phyloP scores from a whole-genome alignment of 2,888 invertebrate species.

The Polymixis flavicincta region DNA sequence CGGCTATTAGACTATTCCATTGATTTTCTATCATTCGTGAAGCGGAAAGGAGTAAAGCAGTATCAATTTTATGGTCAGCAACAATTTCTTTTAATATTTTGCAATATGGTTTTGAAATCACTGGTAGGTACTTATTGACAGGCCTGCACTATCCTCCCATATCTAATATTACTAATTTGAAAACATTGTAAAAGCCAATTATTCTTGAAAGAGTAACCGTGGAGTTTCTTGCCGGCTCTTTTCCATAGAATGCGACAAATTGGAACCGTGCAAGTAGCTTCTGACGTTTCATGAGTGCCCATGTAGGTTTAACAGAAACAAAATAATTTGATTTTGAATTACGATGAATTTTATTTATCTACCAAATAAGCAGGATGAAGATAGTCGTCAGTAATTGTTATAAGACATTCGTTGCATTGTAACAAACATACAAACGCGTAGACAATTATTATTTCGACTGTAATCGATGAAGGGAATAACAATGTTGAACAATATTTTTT shows the following conservation, averaged over 20 bases:
- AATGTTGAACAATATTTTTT: neutral
- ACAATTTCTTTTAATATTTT: neutral
- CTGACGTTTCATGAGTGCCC: no score
- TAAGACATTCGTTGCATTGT: neutral
- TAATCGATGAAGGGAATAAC: conserved; percentile 22
- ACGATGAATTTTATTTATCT: neutral
- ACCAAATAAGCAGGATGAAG: neutral
- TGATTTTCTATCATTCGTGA: conserved; percentile 18
- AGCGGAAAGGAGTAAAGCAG: neutral
- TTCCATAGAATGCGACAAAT: no score
- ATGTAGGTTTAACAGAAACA: no score
- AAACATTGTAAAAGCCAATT: no score
- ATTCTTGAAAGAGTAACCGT: no score
- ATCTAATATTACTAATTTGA: no score
- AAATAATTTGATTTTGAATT: no score
- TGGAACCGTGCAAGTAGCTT: no score
- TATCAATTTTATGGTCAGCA: no score
- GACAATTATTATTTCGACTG: conserved; percentile 4
- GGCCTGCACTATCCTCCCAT: no score
- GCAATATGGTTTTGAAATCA: neutral
- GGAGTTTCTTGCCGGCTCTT: no score
- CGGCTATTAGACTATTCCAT: neutral
- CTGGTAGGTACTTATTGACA: no score
- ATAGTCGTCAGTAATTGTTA: neutral
- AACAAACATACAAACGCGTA: neutral